Conservation (phyloP, 2,113 vertebrate genomes). For the human (Homo sapiens) region DNA sequence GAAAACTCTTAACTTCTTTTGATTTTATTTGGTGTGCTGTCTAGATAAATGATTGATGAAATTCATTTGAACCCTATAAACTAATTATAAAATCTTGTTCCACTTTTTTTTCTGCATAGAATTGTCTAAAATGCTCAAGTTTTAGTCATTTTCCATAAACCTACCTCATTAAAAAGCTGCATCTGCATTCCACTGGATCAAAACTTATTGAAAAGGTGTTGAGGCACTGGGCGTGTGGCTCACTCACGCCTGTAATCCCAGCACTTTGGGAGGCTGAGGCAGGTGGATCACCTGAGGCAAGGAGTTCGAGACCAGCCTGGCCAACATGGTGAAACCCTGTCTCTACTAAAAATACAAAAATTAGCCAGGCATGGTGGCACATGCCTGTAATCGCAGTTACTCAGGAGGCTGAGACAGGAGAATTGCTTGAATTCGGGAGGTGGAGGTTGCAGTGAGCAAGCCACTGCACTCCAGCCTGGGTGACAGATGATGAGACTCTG, state of each 20-base stretch:
- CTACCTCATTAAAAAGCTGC: conserved; percentile 8
- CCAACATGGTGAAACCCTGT: neutral
- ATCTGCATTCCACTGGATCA: neutral
- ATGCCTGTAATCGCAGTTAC: neutral
- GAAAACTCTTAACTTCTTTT: neutral
- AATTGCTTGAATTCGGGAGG: neutral
- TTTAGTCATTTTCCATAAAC: conserved; percentile 26
- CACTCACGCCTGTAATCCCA: too few relatives aligned
- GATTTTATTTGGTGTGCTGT: neutral
- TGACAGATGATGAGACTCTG: neutral
- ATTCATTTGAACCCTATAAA: conserved; percentile 25
- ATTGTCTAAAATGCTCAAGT: neutral
- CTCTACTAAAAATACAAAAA: neutral
- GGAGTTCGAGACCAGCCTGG: too few relatives aligned
- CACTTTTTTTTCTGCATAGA: neutral
- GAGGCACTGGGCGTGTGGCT: too few relatives aligned
- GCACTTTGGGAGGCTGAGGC: too few relatives aligned
- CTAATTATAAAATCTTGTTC: conserved; percentile 21
- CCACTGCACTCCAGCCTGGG: neutral
- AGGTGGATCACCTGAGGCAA: too few relatives aligned
- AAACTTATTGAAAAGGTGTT: neutral
- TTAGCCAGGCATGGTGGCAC: neutral
- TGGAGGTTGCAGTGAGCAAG: too few relatives aligned
- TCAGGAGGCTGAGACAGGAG: neutral
- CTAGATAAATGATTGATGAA: neutral